Conservation (phyloP, 92 coral and sea anemone species). For the Plumapathes pennacea region DNA sequence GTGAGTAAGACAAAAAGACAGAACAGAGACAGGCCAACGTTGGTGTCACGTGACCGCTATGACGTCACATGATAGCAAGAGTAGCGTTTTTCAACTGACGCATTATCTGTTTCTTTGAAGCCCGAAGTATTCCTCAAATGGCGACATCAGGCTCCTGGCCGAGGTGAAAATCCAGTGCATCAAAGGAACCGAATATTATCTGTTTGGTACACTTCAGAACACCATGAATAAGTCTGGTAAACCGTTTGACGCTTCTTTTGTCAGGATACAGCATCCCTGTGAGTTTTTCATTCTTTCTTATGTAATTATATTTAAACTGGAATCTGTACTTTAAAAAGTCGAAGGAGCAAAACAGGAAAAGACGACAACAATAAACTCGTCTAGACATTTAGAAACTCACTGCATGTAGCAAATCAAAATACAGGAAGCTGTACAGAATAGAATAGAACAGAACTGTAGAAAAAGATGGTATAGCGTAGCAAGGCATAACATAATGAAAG, state of each 20-base stretch:
- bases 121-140: no score
- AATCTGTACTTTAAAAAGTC: neutral
- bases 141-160: slow-evolving; percentile 48
- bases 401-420: no score
- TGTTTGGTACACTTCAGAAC: slow-evolving; percentile 61
- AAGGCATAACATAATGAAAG: no score
- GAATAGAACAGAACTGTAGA: no score
- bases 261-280: slow-evolving; percentile 72
- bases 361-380: neutral
- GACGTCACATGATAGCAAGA: neutral
- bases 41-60: neutral
- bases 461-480: no score
- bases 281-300: no score
- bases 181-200: slow-evolving; percentile 69
- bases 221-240: slow-evolving; percentile 28
- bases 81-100: neutral
- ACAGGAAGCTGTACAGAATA: no score
- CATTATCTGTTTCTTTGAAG: neutral
- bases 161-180: slow-evolving; percentile 66
- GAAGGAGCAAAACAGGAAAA: neutral
- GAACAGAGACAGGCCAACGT: neutral
- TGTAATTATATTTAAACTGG: no score
- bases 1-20: neutral
- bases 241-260: slow-evolving; percentile 48
- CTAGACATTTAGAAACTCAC: no score